Evolutionary conservation across 2,888 invertebrate species (phyloP).

Genomic region (Cremastobaeus sp.): DNA sequence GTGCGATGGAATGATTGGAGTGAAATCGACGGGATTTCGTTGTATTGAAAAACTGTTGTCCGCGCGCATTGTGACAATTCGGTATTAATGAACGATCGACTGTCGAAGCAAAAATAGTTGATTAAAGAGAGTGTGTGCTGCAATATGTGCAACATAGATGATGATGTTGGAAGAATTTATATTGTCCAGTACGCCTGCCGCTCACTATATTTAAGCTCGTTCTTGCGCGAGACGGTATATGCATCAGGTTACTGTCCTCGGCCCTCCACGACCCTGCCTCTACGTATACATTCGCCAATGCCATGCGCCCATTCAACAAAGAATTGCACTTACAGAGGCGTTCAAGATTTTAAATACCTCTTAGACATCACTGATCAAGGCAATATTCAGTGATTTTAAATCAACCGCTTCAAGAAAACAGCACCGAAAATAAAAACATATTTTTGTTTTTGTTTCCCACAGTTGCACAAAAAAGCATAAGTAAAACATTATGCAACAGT

Average conservation of each 20-base stretch:
- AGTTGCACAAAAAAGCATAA: too few species aligned
- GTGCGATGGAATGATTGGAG: too few species aligned
- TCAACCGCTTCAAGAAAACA: too few species aligned
- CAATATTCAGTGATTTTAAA: too few species aligned
- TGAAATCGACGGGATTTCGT: too few species aligned
- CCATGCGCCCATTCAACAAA: constrained; percentile 46
- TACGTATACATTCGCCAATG: constrained; percentile 42
- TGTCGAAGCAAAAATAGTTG: constrained; percentile 25
- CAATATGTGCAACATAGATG: constrained; percentile 15
- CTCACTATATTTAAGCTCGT: constrained; percentile 69
- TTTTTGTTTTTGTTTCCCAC: too few species aligned
- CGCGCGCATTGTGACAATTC: constrained; percentile 1
- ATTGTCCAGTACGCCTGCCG: constrained; percentile 45
- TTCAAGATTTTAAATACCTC: constrained; percentile 19
- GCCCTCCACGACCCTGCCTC: constrained; percentile 60
- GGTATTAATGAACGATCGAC: constrained; percentile 5
- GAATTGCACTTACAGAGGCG: constrained; percentile 23
- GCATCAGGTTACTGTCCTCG: constrained; percentile 68
- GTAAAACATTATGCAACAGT: too few species aligned
- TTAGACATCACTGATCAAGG: too few species aligned
- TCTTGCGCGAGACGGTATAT: constrained; percentile 64
- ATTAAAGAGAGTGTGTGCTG: constrained; percentile 30
- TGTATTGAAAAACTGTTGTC: too few species aligned
- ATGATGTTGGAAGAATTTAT: constrained; percentile 56
- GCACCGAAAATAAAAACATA: too few species aligned